Base-by-base conservation (phyloP, 2,888 invertebrate species). In the Rugalucina vietnamica region DNA sequence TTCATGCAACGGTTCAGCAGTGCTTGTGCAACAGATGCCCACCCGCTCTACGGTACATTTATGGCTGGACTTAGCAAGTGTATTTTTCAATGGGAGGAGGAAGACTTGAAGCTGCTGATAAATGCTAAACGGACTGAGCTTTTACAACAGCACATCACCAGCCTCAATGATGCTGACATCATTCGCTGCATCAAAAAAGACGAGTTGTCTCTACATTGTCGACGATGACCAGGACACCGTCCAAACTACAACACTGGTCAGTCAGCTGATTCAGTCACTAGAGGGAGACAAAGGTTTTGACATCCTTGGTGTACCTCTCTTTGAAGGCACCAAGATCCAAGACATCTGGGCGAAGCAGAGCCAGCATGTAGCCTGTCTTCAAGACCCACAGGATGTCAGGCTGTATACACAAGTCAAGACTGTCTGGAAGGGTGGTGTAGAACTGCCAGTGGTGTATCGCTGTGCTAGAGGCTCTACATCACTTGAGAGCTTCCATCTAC, bases 1-100 rank as follows among this genome's bases (percentile, higher is more conserved):
- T 89, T 90, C 80, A 90, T 91, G 89, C 43, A 85, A 5, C 69
- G 90, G 0, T 14, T 91, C 0, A 57, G 84, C 12, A n/a, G 39
- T 10, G 83, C 74, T 8, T 81, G 73, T 57, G 79, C 82, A 50
- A 83, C 89, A 14, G 89, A 91, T 34, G 24, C 84, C 1, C 89
- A 91, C 43, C 84, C 76, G 10, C 76, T 90, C 57, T 88, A 90
- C 83, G 85, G 70, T 4, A 4, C 32, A 12, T 89, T 91, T 84
- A 89, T 89, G 88, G n/a, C 57, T 3, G 37, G 73, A 1, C 72
- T 90, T 21, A 86, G 86, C 14, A 34, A 50, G 10, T 79, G 82
- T 76, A 90, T 90, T 18, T 79, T 79, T 24, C 32, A 50, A 36
- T 79, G 79, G 79, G 73, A 54, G 27, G 65, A 54, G 21, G 79